A percentile compares a stretch with the other conserved stretches of the same genome.
Evolutionary conservation across 2,797 vertebrate genomes (phyloP).

Genomic region (Sitta carolinensis): DNA sequence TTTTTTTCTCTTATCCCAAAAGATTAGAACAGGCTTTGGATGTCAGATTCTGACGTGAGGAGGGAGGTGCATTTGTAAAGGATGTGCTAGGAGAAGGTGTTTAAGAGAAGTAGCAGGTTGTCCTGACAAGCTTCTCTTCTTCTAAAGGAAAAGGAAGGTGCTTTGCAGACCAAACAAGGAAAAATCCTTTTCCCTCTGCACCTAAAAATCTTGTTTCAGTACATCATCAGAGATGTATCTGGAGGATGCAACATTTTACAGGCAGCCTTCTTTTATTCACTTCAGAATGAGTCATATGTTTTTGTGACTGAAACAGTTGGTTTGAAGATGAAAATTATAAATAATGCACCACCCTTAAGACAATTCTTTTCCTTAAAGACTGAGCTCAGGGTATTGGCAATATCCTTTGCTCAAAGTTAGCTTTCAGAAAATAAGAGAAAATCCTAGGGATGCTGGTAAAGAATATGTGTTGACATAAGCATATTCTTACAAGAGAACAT

Average conservation of each 20-base stretch:
- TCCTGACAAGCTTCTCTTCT: not conserved
- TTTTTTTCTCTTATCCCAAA: no score
- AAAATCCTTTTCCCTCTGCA: not conserved
- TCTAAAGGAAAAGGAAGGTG: not conserved
- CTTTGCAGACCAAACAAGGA: not conserved
- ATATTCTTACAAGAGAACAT: not conserved
- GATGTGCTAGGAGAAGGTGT: not conserved
- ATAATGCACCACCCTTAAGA: not conserved
- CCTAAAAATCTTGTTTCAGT: not conserved
- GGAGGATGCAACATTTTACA: not conserved
- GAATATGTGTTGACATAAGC: not conserved
- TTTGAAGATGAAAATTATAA: not conserved
- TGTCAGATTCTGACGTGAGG: not conserved
- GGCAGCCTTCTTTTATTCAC: not conserved
- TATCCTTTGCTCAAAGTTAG: not conserved
- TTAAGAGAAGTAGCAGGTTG: not conserved
- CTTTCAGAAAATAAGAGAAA: not conserved
- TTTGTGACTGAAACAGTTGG: conserved; percentile 11
- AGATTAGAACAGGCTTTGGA: not conserved
- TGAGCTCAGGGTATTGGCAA: not conserved
- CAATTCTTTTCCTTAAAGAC: not conserved
- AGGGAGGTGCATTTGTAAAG: not conserved
- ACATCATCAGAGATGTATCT: not conserved
- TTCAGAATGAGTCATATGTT: not conserved
- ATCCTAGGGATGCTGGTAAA: not conserved